Evolutionary conservation across 30 jellyfish, hydroid and myxozoan genomes (phyloP).

Genomic region (Sanderia malayensis): DNA sequence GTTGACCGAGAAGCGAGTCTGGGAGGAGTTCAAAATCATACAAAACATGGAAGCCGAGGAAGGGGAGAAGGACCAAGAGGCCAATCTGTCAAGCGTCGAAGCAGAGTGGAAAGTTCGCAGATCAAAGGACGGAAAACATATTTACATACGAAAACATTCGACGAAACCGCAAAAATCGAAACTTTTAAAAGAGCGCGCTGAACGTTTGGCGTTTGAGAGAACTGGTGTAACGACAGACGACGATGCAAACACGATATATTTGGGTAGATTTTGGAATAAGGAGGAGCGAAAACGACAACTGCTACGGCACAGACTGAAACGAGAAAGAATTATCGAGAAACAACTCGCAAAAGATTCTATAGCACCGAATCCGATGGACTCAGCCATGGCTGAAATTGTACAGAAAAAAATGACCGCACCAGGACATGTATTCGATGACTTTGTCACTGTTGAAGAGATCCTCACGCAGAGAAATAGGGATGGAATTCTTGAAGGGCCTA

Average conservation of each 20-base stretch:
- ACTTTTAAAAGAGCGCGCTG: constrained; percentile 84
- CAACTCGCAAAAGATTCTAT: constrained; percentile 58
- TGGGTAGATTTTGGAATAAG: constrained; percentile 92
- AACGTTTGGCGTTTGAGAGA: constrained; percentile 78
- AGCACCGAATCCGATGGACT: constrained; percentile 72
- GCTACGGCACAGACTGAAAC: constrained; percentile 77
- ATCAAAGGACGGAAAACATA: constrained; percentile 96
- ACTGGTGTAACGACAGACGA: constrained; percentile 95
- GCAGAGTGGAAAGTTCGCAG: constrained; percentile 97
- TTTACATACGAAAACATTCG: constrained; percentile 78
- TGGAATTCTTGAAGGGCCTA: constrained; percentile 85
- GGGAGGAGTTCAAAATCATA: constrained; percentile 94
- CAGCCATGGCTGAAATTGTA: constrained; percentile 83
- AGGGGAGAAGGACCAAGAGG: constrained; percentile 54
- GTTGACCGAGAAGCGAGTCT: constrained; percentile 82
- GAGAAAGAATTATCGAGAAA: constrained; percentile 67
- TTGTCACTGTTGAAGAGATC: constrained; percentile 87
- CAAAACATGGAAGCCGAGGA: constrained; percentile 94
- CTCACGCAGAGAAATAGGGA: constrained; percentile 87
- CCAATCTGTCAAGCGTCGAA: constrained; percentile 43
- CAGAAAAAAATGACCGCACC: constrained; percentile 90
- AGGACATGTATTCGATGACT: constrained; percentile 76
- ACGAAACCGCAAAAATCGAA: constrained; percentile 63
- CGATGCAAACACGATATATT: constrained; percentile 84
- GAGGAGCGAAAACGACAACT: constrained; percentile 87